Evolutionary conservation across 2,797 vertebrate genomes (phyloP).

Genomic region (Tolypeutes matacus): DNA sequence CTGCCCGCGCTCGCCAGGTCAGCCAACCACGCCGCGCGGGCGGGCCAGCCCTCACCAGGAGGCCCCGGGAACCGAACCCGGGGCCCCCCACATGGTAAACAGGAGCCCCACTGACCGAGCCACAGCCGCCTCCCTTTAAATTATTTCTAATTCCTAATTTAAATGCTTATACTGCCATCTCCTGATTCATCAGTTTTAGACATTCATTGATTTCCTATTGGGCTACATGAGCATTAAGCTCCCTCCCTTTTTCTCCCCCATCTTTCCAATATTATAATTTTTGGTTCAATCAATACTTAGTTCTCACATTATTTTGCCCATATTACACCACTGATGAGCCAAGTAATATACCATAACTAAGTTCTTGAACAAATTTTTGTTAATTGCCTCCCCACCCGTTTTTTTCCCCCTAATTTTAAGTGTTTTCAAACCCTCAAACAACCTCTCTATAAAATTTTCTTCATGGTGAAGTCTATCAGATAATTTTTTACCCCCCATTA

Average conservation of each 20-base stretch:
- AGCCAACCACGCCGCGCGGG: too few relatives aligned
- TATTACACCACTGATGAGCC: neutral
- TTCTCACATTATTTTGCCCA: neutral
- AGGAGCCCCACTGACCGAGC: too few relatives aligned
- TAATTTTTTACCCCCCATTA: neutral
- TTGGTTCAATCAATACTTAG: conserved; percentile 14
- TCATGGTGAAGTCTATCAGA: neutral
- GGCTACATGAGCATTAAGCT: neutral
- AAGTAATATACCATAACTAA: neutral
- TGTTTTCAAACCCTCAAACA: neutral
- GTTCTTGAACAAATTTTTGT: neutral
- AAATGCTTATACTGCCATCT: neutral
- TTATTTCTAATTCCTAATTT: neutral
- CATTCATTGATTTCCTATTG: neutral
- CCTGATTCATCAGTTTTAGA: neutral
- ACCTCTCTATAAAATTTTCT: neutral
- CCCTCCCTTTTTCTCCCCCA: neutral
- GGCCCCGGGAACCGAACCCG: too few relatives aligned
- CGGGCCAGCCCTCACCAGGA: too few relatives aligned
- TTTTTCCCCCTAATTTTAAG: conserved; percentile 22
- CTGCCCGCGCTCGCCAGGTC: too few relatives aligned
- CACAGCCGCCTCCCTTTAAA: too few relatives aligned
- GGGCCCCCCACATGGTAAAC: too few relatives aligned
- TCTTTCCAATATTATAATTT: conserved; percentile 22
- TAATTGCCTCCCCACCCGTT: neutral